Conservation (phyloP, 2,888 invertebrate genomes). For the Tanypteryx hageni region DNA sequence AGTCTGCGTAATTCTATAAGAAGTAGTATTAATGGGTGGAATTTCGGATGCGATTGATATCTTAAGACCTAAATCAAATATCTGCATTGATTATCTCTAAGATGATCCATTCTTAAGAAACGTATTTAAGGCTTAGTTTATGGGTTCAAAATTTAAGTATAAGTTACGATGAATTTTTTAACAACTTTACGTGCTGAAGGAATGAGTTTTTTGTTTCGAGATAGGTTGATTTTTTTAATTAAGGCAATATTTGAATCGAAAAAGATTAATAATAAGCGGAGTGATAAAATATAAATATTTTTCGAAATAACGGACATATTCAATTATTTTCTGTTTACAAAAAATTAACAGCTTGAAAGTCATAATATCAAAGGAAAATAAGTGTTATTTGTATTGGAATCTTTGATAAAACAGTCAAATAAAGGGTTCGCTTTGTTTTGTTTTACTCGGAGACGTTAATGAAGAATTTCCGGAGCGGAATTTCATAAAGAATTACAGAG, state of each 20-base stretch:
- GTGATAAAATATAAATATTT: constrained; percentile 48
- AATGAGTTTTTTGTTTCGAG: constrained; percentile 7
- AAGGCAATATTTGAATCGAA: constrained; percentile 30
- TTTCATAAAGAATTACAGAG: constrained; percentile 36
- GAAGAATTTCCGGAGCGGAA: constrained; percentile 18
- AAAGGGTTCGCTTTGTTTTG: neutral
- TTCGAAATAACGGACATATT: constrained; percentile 5
- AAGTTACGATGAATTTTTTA: no score
- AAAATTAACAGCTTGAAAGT: constrained; percentile 63
- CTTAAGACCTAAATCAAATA: no score
- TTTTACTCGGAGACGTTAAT: constrained; percentile 19
- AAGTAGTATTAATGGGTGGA: no score
- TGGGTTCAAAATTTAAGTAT: neutral
- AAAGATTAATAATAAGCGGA: constrained; percentile 52
- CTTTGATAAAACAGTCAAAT: constrained; percentile 35
- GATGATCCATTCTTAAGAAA: neutral
- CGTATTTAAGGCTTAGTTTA: constrained; percentile 42
- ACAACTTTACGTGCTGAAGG: no score
- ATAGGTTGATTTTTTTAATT: constrained; percentile 38
- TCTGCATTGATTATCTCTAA: neutral
- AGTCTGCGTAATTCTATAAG: no score
- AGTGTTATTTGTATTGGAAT: constrained; percentile 52
- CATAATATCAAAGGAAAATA: constrained; percentile 60
- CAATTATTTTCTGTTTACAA: constrained; percentile 62
- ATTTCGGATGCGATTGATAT: no score